Evolutionary conservation across 2,797 vertebrate genomes (phyloP).

Genomic region (Poliocrania exsul): DNA sequence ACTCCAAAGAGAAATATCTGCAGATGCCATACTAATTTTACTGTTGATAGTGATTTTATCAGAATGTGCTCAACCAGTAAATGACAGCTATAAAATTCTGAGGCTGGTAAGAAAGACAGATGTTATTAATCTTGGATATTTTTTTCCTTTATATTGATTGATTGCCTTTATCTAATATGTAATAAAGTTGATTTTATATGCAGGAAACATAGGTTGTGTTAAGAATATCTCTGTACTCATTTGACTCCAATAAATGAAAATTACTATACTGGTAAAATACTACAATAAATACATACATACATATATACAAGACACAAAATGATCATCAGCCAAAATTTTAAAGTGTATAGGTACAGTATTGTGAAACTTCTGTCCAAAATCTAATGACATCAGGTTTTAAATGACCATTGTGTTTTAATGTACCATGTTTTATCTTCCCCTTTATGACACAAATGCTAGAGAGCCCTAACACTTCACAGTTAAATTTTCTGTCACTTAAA

Average conservation of each 20-base stretch:
- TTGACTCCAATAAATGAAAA: not conserved
- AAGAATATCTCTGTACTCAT: not conserved
- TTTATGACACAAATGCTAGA: not conserved
- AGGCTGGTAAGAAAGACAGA: not conserved
- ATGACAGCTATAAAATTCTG: not conserved
- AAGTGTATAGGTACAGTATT: not conserved
- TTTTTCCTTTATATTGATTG: not conserved
- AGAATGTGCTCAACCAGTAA: not conserved
- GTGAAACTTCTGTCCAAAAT: not conserved
- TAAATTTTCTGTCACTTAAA: not conserved
- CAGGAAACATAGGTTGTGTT: not conserved
- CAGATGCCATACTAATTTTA: not conserved
- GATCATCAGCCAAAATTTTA: not conserved
- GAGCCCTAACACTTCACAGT: not conserved
- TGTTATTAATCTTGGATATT: not conserved
- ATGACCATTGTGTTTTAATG: not conserved
- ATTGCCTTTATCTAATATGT: not conserved
- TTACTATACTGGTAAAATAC: not conserved
- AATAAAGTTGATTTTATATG: not conserved
- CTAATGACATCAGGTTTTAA: not conserved
- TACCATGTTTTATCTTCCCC: not conserved
- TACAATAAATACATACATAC: too few species aligned
- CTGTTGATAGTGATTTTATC: not conserved
- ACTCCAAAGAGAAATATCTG: not conserved
- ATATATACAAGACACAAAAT: not conserved